Conservation (phyloP, 2,888 invertebrate genomes). For the Corbicula japonica region DNA sequence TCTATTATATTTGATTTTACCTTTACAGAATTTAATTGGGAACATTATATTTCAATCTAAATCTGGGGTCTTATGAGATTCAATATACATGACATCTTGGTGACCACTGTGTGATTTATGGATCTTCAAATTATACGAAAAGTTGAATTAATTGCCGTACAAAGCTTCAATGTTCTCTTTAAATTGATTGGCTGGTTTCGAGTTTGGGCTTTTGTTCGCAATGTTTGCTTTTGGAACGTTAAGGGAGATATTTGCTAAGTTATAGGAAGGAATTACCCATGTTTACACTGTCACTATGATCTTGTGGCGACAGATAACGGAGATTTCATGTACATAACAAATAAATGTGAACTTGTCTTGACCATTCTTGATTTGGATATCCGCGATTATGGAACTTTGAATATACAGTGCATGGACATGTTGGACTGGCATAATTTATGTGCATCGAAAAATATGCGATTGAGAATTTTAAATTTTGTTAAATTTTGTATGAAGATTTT, state of each 20-base stretch:
- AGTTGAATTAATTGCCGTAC: background rate
- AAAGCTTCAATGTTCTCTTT: background rate
- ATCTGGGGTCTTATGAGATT: slow-evolving; percentile 6
- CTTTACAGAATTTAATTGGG: slow-evolving; percentile 12
- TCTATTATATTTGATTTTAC: too few species aligned
- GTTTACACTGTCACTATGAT: slow-evolving; percentile 41
- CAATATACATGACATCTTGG: slow-evolving; percentile 7
- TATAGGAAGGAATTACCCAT: slow-evolving; percentile 22
- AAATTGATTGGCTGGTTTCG: slow-evolving; percentile 12
- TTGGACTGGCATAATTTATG: too few species aligned
- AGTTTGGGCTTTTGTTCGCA: slow-evolving; percentile 28
- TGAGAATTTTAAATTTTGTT: too few species aligned
- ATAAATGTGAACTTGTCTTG: slow-evolving; percentile 14
- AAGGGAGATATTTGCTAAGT: slow-evolving; percentile 24
- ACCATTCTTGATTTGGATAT: slow-evolving; percentile 11
- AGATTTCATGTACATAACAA: slow-evolving; percentile 9
- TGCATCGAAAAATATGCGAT: too few species aligned
- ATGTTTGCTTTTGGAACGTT: slow-evolving; percentile 3
- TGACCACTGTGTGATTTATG: slow-evolving; percentile 14
- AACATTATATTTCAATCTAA: slow-evolving; percentile 15
- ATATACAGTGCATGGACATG: too few species aligned
- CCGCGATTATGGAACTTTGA: background rate
- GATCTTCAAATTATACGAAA: slow-evolving; percentile 4
- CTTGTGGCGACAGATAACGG: slow-evolving; percentile 17
- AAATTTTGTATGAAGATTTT: too few species aligned